These are phyloP conservation scores for Macaca nemestrina DNA, from an alignment of 2,113 vertebrate species.

Conservation along the genomic window DNA sequence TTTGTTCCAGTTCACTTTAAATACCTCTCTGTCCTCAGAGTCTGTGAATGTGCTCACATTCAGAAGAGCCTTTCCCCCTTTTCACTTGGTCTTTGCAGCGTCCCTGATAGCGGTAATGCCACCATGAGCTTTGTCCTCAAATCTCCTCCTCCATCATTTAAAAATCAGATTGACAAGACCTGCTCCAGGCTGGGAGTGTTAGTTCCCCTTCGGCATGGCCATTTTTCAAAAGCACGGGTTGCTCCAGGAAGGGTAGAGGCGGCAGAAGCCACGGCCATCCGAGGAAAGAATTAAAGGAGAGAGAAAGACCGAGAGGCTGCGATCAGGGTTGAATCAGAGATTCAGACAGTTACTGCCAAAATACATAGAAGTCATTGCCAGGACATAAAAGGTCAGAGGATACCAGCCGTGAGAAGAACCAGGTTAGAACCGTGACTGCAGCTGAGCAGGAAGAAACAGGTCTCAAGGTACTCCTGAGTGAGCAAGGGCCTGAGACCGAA, in stretches of 20 bases:
- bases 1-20: conserved; percentile 81
- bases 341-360: conserved; percentile 20
- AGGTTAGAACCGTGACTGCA: not conserved
- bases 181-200: not conserved
- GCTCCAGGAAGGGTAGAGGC: not conserved
- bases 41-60: not conserved
- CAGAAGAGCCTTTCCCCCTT: not conserved
- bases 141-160: conserved; percentile 54
- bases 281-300: not conserved
- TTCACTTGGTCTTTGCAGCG: conserved; percentile 52
- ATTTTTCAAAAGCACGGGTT: conserved; percentile 18
- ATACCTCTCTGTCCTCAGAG: conserved; percentile 76
- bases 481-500: not conserved
- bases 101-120: not conserved
- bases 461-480: not conserved
- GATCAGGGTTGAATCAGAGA: conserved; percentile 36
- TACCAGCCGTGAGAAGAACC: not conserved
- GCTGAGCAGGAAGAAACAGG: not conserved
- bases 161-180: conserved; percentile 52
- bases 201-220: not conserved
- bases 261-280: not conserved
- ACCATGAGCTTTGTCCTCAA: not conserved
- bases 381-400: conserved; percentile 20
- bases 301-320: conserved; percentile 19
- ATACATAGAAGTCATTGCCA: not conserved